phyloP scores from a whole-genome alignment of 2,888 invertebrate genomes.

The Phortica okadai region DNA sequence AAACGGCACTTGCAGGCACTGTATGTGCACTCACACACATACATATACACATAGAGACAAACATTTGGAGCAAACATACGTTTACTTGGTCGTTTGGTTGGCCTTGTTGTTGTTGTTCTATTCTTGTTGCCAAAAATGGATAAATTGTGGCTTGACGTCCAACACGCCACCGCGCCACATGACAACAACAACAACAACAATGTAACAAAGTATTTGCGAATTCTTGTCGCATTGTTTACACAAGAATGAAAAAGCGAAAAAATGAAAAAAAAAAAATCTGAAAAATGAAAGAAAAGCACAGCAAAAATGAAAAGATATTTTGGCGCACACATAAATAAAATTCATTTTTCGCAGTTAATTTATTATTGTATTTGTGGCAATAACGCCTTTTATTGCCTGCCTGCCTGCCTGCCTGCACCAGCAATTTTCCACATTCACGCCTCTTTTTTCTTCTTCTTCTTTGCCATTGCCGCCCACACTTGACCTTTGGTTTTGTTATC shows the following conservation, averaged over 20 bases:
- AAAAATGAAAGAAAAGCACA: neutral
- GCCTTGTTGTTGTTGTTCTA: too few species aligned
- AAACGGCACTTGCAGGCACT: neutral
- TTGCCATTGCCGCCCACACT: neutral
- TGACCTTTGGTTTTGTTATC: neutral
- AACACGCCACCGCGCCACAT: too few species aligned
- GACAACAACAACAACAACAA: neutral
- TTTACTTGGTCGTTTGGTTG: too few species aligned
- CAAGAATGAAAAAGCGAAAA: neutral
- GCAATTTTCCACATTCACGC: neutral
- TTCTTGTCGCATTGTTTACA: slow-evolving; percentile 20
- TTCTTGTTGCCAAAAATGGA: neutral
- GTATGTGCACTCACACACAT: neutral
- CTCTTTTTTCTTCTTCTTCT: neutral
- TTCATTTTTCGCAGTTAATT: slow-evolving; percentile 9
- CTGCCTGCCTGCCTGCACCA: neutral
- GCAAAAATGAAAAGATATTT: neutral
- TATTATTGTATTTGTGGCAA: slow-evolving; percentile 18
- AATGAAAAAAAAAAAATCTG: too few species aligned
- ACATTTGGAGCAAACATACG: neutral
- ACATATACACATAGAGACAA: neutral
- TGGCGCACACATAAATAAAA: slow-evolving; percentile 1
- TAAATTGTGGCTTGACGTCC: neutral
- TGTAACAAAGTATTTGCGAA: neutral
- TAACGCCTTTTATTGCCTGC: slow-evolving; percentile 13